phyloP scores from a whole-genome alignment of 2,797 vertebrate species.

The Zalophus californianus region DNA sequence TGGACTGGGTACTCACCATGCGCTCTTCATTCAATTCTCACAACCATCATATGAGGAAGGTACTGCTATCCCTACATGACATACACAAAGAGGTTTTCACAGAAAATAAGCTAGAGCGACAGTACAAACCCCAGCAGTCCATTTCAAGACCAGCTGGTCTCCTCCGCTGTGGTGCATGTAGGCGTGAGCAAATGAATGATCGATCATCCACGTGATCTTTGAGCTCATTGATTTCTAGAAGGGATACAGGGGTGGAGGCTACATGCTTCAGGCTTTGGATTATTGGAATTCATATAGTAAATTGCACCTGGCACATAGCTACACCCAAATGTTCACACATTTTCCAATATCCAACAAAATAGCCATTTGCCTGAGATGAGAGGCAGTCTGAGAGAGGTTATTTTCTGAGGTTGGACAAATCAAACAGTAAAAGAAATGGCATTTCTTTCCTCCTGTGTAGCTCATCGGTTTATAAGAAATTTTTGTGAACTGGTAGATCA shows the following conservation, averaged over 20 bases:
- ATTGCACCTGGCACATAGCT: no score
- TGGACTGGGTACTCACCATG: neutral
- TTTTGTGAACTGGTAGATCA: neutral
- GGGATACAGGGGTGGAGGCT: neutral
- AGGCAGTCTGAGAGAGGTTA: neutral
- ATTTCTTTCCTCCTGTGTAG: neutral
- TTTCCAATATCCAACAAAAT: neutral
- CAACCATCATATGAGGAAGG: neutral
- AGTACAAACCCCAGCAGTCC: no score
- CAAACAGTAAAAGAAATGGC: neutral
- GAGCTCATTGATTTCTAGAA: neutral
- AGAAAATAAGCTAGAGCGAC: neutral
- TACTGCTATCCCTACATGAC: neutral
- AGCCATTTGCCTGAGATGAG: neutral
- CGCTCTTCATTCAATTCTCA: neutral
- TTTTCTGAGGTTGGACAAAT: neutral
- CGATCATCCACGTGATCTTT: no score
- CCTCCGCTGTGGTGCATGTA: accelerated
- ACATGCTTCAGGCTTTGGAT: neutral
- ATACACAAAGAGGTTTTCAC: neutral
- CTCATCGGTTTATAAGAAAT: neutral
- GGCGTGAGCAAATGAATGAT: neutral
- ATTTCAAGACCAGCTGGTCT: neutral
- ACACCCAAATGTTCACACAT: neutral
- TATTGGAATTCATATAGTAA: neutral